phyloP scores from a whole-genome alignment of 1,140 invertebrate genomes.

The Sminthurides bifidus region DNA sequence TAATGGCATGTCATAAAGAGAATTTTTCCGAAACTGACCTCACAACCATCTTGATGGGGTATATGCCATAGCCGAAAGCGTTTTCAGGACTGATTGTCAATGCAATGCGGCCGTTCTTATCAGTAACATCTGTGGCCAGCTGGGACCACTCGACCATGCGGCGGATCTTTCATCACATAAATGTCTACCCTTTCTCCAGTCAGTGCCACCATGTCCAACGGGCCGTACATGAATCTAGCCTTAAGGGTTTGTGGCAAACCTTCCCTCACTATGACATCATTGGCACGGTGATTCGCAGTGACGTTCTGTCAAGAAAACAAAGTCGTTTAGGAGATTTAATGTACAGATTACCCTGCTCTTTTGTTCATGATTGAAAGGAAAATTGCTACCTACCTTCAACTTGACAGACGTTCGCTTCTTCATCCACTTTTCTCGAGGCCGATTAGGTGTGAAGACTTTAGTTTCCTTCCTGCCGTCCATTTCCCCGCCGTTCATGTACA shows the following conservation, averaged over 20 bases:
- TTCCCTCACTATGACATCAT: slow-evolving; percentile 92
- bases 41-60: slow-evolving; percentile 87
- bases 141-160: slow-evolving; percentile 85
- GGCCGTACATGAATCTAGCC: slow-evolving; percentile 96
- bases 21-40: too few species aligned
- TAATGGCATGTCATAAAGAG: too few species aligned
- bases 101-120: slow-evolving; percentile 82
- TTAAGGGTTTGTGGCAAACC: slow-evolving; percentile 68
- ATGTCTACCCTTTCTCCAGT: slow-evolving; percentile 87
- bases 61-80: slow-evolving; percentile 78
- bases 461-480: too few species aligned
- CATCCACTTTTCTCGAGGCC: slow-evolving; percentile 93
- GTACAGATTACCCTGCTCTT: too few species aligned
- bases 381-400: slow-evolving; percentile 56
- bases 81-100: slow-evolving; percentile 77
- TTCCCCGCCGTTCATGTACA: too few species aligned
- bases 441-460: slow-evolving; percentile 79
- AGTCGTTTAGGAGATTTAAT: too few species aligned
- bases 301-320: too few species aligned
- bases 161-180: slow-evolving; percentile 83
- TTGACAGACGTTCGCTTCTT: slow-evolving; percentile 93
- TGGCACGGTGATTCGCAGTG: slow-evolving; percentile 93
- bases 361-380: slow-evolving; percentile 2
- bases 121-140: slow-evolving; percentile 81
- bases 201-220: slow-evolving; percentile 74